phyloP scores from a whole-genome alignment of 2,888 invertebrate genomes.

The Agriotes lineatus region DNA sequence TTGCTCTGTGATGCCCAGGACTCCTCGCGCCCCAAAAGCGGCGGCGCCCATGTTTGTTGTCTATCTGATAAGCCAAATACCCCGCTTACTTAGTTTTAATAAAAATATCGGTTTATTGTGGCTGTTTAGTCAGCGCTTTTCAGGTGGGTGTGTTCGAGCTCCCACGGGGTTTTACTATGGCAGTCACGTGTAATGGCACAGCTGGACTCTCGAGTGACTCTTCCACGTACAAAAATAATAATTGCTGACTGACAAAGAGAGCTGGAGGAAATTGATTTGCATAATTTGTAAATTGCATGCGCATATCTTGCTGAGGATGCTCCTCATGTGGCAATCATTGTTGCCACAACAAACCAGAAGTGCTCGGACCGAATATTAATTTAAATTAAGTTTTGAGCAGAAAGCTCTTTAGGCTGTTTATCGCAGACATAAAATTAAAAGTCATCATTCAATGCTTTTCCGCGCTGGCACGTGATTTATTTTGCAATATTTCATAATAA shows the following conservation, averaged over 20 bases:
- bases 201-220: slow-evolving; percentile 24
- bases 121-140: slow-evolving; percentile 21
- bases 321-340: no score
- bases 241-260: not conserved
- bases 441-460: no score
- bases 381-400: no score
- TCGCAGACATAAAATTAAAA: no score
- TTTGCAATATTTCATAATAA: no score
- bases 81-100: not conserved
- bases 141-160: slow-evolving; percentile 26
- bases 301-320: no score
- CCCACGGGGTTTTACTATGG: slow-evolving; percentile 23
- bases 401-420: no score
- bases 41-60: slow-evolving; percentile 35
- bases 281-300: not conserved
- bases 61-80: slow-evolving; percentile 34
- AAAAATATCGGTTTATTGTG: slow-evolving; percentile 9
- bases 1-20: slow-evolving; percentile 11
- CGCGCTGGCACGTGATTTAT: no score
- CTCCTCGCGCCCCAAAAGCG: slow-evolving; percentile 10
- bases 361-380: no score
- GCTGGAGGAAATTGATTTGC: not conserved
- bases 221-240: slow-evolving; percentile 15
- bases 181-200: slow-evolving; percentile 22
- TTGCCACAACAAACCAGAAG: no score